phyloP scores from a whole-genome alignment of 2,113 vertebrate species.

The Phoenicopterus ruber region DNA sequence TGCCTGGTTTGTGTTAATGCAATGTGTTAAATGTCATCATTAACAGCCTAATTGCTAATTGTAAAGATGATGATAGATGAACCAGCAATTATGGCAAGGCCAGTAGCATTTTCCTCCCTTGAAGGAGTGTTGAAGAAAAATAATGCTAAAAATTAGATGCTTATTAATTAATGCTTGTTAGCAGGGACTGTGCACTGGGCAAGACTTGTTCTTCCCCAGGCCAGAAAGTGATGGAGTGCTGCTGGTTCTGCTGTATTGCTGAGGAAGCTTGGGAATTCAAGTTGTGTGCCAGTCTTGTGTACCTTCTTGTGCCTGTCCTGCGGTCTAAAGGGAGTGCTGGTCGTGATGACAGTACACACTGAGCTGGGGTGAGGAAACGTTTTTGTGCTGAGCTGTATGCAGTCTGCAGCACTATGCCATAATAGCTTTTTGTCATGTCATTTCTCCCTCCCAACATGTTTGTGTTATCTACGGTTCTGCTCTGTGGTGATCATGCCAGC shows the following conservation, averaged over 20 bases:
- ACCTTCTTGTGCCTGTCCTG: not conserved
- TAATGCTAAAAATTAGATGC: not conserved
- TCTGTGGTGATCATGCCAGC: not conserved
- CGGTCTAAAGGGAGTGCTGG: not conserved
- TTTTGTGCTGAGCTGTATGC: not conserved
- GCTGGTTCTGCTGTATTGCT: not conserved
- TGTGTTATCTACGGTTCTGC: not conserved
- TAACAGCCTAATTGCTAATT: not conserved
- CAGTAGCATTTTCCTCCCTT: not conserved
- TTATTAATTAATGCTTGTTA: not conserved
- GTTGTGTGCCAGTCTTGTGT: not conserved
- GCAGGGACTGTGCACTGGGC: not conserved
- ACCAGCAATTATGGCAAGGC: not conserved
- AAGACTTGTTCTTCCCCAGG: not conserved
- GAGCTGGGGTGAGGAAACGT: not conserved
- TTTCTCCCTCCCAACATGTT: not conserved
- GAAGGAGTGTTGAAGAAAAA: not conserved
- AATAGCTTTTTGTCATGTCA: not conserved
- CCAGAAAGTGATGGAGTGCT: not conserved
- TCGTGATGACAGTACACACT: fast-evolving
- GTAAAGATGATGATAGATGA: not conserved
- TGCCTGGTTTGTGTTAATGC: not conserved
- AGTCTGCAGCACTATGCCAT: not conserved
- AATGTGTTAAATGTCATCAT: not conserved
- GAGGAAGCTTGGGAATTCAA: not conserved